These are phyloP conservation scores for Toxotes lorentzi DNA, from an alignment of 2,797 vertebrate species.

Conservation along the genomic window DNA sequence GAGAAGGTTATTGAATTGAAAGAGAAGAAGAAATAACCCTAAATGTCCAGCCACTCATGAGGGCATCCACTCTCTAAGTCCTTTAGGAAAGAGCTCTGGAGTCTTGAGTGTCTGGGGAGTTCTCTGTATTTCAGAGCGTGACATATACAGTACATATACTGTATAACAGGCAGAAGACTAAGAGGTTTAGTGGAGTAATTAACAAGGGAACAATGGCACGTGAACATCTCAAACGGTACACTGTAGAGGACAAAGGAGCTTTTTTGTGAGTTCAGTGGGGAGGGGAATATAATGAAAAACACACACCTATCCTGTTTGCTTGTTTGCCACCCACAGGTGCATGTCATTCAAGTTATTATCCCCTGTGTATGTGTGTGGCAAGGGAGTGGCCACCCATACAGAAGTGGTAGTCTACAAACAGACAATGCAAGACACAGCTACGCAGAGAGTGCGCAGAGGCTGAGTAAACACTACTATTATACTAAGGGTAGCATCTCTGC, in stretches of 20 bases:
- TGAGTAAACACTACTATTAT: slow-evolving; percentile 77
- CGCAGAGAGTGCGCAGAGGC: slow-evolving; percentile 36
- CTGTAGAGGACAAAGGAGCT: slow-evolving; percentile 68
- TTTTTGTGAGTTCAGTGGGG: slow-evolving; percentile 41
- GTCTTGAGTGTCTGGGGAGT: slow-evolving; percentile 38
- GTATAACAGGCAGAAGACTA: slow-evolving; percentile 22
- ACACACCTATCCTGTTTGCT: slow-evolving; percentile 60
- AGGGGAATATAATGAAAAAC: slow-evolving; percentile 34
- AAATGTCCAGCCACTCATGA: neutral
- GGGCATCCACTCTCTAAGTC: slow-evolving; percentile 3
- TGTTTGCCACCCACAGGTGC: slow-evolving; percentile 61
- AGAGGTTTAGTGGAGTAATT: slow-evolving; percentile 72
- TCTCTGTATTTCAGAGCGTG: slow-evolving; percentile 40
- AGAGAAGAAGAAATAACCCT: neutral
- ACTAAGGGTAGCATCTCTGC: slow-evolving; percentile 75
- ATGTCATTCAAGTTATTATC: slow-evolving; percentile 63
- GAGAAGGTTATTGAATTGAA: slow-evolving; percentile 35
- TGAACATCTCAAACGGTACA: slow-evolving; percentile 63
- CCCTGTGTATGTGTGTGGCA: slow-evolving; percentile 40
- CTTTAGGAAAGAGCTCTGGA: slow-evolving; percentile 27
- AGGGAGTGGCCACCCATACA: slow-evolving; percentile 75
- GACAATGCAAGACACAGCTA: slow-evolving; percentile 65
- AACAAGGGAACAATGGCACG: slow-evolving; percentile 59
- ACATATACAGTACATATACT: slow-evolving; percentile 18
- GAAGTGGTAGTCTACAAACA: slow-evolving; percentile 51